Conservation (phyloP, 2,113 vertebrate species). For the Oxygymnocypris stewartii region DNA sequence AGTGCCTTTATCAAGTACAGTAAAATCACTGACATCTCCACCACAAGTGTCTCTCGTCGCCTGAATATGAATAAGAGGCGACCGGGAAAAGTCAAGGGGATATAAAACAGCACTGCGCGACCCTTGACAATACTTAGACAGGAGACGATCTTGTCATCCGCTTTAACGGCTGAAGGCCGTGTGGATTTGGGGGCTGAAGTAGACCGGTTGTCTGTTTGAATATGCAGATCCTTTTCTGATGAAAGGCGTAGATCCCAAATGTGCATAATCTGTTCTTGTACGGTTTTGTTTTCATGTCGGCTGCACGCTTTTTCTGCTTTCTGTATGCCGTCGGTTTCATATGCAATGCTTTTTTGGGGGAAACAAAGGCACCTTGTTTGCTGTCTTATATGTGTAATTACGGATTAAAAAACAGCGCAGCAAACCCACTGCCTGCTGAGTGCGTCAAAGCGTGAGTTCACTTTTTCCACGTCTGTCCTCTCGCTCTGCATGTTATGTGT, state of each 20-base stretch:
- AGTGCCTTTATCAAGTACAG: constrained; percentile 16
- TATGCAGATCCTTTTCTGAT: constrained; percentile 49
- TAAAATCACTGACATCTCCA: constrained; percentile 41
- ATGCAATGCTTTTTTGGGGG: neutral
- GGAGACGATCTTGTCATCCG: constrained; percentile 43
- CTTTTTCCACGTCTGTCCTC: constrained; percentile 65
- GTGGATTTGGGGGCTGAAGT: constrained; percentile 48
- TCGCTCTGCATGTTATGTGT: constrained; percentile 51
- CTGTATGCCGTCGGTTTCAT: neutral
- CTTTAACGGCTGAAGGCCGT: constrained; percentile 42
- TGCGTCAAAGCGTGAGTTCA: constrained; percentile 58
- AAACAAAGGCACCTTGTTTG: constrained; percentile 56
- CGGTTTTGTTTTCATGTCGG: neutral
- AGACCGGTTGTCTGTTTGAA: constrained; percentile 44
- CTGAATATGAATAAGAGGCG: constrained; percentile 21
- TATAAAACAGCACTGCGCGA: constrained; percentile 58
- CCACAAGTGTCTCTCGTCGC: constrained; percentile 17
- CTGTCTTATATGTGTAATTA: constrained; percentile 47
- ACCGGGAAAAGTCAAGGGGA: constrained; percentile 29
- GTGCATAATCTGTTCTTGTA: constrained; percentile 40
- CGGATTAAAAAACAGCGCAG: constrained; percentile 35
- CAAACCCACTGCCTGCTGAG: neutral
- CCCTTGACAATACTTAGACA: constrained; percentile 58
- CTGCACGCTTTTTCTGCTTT: neutral
- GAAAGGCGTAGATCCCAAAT: constrained; percentile 47